Percentiles rank a stretch among this genome's conserved stretches.
These are phyloP conservation scores for Euzetes globulus DNA, from an alignment of 2,888 invertebrate genomes.

Conservation along the genomic window DNA sequence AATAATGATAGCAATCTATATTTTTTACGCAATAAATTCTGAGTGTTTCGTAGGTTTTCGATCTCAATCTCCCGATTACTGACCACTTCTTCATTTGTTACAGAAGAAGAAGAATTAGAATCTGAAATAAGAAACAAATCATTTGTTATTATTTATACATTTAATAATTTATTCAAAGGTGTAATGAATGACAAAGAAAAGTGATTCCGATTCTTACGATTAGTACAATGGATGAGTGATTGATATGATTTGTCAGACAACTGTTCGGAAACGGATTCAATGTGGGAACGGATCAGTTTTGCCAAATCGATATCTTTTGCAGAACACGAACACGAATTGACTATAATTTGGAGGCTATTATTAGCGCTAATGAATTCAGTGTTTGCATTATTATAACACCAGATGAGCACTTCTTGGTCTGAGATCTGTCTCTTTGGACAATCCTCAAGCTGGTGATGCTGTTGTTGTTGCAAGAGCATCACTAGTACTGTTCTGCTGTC, in stretches of 20 bases:
- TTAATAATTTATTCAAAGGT: neutral
- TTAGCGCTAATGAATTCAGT: constrained; percentile 5
- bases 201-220: neutral
- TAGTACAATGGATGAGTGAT: neutral
- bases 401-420: neutral
- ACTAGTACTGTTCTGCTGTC: neutral
- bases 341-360: neutral
- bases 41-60: neutral
- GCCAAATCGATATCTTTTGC: neutral
- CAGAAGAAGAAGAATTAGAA: neutral
- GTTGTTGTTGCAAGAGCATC: constrained; percentile 17
- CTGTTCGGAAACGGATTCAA: constrained; percentile 12
- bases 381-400: neutral
- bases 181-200: neutral
- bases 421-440: neutral
- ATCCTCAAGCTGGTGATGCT: neutral
- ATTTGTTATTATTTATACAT: neutral
- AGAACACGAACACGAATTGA: neutral
- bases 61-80: neutral
- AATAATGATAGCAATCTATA: neutral
- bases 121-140: neutral
- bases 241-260: constrained; percentile 17
- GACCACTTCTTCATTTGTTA: neutral
- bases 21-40: constrained; percentile 6
- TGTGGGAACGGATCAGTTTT: constrained; percentile 2